Conservation (phyloP, 2,888 invertebrate species). For the Heteromurus nitidus region DNA sequence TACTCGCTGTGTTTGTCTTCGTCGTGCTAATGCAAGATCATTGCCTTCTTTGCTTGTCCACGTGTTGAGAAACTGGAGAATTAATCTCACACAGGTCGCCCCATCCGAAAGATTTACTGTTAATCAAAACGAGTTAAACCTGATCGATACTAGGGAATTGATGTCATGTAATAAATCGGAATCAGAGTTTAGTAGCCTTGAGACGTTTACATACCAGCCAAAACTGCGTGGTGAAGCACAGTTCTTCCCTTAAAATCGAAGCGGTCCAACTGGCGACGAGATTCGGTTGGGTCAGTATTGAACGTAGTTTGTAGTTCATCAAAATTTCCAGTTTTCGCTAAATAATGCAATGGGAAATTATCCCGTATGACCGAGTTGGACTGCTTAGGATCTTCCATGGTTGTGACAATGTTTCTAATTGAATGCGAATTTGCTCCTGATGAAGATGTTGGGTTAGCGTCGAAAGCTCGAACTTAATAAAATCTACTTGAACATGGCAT, state of each 20-base stretch:
- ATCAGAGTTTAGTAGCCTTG: too few relatives aligned
- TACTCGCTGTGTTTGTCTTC: slow-evolving; percentile 6
- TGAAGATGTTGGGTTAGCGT: too few relatives aligned
- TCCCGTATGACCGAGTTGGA: not conserved
- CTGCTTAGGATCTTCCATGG: too few relatives aligned
- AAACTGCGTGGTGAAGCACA: not conserved
- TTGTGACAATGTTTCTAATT: too few relatives aligned
- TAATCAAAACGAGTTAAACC: too few relatives aligned
- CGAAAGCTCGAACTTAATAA: too few relatives aligned
- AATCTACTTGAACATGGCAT: too few relatives aligned
- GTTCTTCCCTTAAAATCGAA: not conserved
- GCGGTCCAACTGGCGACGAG: not conserved
- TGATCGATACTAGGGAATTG: too few relatives aligned
- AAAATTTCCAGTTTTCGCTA: not conserved
- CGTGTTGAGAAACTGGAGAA: not conserved
- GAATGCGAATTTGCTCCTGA: too few relatives aligned
- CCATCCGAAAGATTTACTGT: slow-evolving; percentile 14
- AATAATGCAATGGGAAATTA: not conserved
- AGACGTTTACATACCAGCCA: not conserved
- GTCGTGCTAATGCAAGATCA: not conserved
- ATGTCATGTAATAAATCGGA: too few relatives aligned
- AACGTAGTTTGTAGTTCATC: not conserved
- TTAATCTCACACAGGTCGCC: not conserved
- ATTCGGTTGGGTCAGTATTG: not conserved
- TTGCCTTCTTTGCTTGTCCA: not conserved